Base-by-base conservation (phyloP, 2,888 invertebrate genomes). In the Phasia obesa region DNA sequence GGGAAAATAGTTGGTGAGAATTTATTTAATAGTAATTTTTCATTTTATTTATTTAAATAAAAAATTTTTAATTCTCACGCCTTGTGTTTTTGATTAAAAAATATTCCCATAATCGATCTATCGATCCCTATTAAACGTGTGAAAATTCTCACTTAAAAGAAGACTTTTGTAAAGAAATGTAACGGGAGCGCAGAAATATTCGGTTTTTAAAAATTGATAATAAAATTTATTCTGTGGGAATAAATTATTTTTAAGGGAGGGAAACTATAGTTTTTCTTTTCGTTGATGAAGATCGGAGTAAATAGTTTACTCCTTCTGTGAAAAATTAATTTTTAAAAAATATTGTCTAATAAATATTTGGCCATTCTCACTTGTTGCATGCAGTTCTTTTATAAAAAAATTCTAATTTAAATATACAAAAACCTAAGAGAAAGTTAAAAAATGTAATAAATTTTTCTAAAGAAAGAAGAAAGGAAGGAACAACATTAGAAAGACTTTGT, bases 91-190 rank as follows among this genome's bases (percentile, higher is more conserved):
- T 9, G 1, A 9, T 17, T 17, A 17, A 9, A 23, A 3, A 38
- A 17, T n/a, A n/a, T 19, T 69, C 27, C 17, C 57, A 44, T 3
- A 17, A 25, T 69, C 44, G 2, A 7, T 11, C 25, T 11, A 1
- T 2, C 9, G 1, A 21, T 1, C 11, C 5, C 11, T 11, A 11
- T 35, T 2, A 35, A 35, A 35, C 31, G 23, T 17, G 69, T 55
- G 51, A 53, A 67, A 53, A 17, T 55, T 69, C 25, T 47, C 25
- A n/a, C 11, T 38, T 69, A 15, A 25, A 75, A 17, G n/a, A 49
- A 42, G 38, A 42, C 49, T 76, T 67, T 59, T 49, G 7, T 49
- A 51, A 69, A 23, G 21, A 42, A 59, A 42, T 42, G 17, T 44
- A 69, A 27, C 27, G 17, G 69, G 60, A 44, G 11, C 4, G 2